Evolutionary conservation across 2,888 invertebrate genomes (phyloP).

Genomic region (Liposcelis brunnea): DNA sequence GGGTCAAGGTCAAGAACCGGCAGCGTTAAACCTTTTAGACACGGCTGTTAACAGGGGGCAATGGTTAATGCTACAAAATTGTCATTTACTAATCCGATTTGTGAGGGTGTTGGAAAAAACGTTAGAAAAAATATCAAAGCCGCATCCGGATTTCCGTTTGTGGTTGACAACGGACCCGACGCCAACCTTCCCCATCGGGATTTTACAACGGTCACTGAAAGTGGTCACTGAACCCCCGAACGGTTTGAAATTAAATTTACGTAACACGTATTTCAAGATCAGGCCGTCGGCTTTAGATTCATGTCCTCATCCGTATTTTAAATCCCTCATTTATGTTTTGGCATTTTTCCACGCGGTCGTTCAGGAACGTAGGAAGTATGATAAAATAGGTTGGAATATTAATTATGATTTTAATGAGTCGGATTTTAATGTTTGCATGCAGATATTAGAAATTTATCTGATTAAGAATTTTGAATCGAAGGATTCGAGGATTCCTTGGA

Average conservation of each 20-base stretch:
- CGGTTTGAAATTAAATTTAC: constrained; percentile 71
- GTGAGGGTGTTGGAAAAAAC: constrained; percentile 65
- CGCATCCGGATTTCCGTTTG: constrained; percentile 78
- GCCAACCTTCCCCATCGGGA: constrained; percentile 73
- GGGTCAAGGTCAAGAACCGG: constrained; percentile 85
- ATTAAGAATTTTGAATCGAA: constrained; percentile 40
- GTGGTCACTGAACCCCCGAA: constrained; percentile 89
- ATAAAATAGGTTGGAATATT: constrained; percentile 90
- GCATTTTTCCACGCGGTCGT: constrained; percentile 90
- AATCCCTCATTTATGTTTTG: constrained; percentile 66
- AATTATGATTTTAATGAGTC: constrained; percentile 86
- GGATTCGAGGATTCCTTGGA: constrained; percentile 64
- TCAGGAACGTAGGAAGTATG: constrained; percentile 82
- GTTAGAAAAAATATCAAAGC: constrained; percentile 57
- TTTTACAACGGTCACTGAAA: constrained; percentile 72
- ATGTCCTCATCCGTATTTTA: constrained; percentile 60
- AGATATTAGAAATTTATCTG: constrained; percentile 70
- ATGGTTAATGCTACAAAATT: constrained; percentile 88
- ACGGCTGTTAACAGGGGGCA: constrained; percentile 56
- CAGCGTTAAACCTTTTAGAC: constrained; percentile 52
- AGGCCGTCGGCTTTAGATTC: constrained; percentile 50
- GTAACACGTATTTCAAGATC: constrained; percentile 79
- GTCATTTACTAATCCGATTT: constrained; percentile 68
- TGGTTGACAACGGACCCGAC: constrained; percentile 89
- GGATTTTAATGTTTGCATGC: constrained; percentile 76